Percentiles rank a stretch among this genome's conserved stretches.
Evolutionary conservation across 1,140 invertebrate genomes (phyloP).

Genomic region (Cherax quadricarinatus): DNA sequence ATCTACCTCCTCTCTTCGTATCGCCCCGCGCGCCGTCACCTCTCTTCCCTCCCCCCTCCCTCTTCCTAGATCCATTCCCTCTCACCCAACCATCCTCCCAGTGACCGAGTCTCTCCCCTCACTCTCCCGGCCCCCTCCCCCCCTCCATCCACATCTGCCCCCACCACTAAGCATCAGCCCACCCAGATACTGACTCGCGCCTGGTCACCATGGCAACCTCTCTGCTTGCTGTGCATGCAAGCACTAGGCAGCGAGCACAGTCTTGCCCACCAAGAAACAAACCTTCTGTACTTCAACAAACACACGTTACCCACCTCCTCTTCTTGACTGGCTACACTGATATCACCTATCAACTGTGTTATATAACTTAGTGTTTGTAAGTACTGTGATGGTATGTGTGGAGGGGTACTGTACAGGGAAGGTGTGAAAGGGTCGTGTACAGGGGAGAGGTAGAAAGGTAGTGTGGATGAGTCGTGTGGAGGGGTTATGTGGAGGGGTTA

Average conservation of each 20-base stretch:
- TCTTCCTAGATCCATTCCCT: not conserved
- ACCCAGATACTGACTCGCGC: slow-evolving; percentile 17
- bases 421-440: too few species aligned
- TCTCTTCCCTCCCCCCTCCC: not conserved
- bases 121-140: not conserved
- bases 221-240: slow-evolving; percentile 43
- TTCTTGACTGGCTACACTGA: too few species aligned
- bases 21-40: not conserved
- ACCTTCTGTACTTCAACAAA: not conserved
- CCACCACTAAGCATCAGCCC: not conserved
- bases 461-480: too few species aligned
- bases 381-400: too few species aligned
- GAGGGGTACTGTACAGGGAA: too few species aligned
- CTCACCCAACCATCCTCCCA: not conserved
- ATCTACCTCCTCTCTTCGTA: not conserved
- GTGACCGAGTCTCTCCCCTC: not conserved
- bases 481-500: too few species aligned
- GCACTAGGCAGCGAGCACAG: slow-evolving; percentile 30
- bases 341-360: too few species aligned
- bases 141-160: not conserved
- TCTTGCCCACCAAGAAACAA: slow-evolving; percentile 25
- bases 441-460: too few species aligned
- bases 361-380: too few species aligned
- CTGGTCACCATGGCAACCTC: slow-evolving; percentile 39
- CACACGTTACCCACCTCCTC: too few species aligned